Evolutionary conservation across 2,888 invertebrate genomes (phyloP), one percentile per base, ranked within the genome.

Genomic region (Drosophila subsilvestris): DNA sequence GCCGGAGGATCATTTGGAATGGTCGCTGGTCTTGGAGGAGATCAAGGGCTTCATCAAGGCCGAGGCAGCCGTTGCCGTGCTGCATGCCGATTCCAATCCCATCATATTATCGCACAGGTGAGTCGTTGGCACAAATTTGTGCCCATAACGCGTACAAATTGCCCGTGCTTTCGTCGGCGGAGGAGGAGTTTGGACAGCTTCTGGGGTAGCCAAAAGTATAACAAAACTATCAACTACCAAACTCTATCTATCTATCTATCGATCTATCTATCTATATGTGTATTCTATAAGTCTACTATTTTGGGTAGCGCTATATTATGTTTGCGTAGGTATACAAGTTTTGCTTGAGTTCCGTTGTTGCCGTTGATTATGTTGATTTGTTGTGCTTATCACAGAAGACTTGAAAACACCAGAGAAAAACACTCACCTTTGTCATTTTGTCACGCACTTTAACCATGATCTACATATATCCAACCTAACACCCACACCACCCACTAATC

Each of bases 1-100:
- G 91, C 98, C 98, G n/a, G 98, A 98, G 85, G 98, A 99, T 92
- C 97, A 98, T 91, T 94, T 97, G 85, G 98, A 99, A 93, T 99
- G 99, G 99, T 96, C 96, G 54, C 93, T 98, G 74, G 98, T 99
- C 1, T 94, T 98, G 74, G 97, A 97, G 85, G 98, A 99, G 93
- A 98, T 98, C 73, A 97, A 97, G 92, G 96, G 97, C 61, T 99
- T 99, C 93, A 96, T 98, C 67, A 96, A 96, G 92, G 97, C 98
- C 22, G 98, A 98, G 92, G 96, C 96, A 63, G 95, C 97, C 45
- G 96, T 98, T 18, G 95, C 96, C 63, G 97, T 99, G 17, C 93
- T 98, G 56, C 97, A 98, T 91, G 95, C 97, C 47, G 97, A 98
- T 90, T 96, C 97, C 79, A 95, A 95, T 91, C 95, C 96, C 70